phyloP scores from a whole-genome alignment of 53 echinoderm and acorn worm genomes.

The Apostichopus leukothele region DNA sequence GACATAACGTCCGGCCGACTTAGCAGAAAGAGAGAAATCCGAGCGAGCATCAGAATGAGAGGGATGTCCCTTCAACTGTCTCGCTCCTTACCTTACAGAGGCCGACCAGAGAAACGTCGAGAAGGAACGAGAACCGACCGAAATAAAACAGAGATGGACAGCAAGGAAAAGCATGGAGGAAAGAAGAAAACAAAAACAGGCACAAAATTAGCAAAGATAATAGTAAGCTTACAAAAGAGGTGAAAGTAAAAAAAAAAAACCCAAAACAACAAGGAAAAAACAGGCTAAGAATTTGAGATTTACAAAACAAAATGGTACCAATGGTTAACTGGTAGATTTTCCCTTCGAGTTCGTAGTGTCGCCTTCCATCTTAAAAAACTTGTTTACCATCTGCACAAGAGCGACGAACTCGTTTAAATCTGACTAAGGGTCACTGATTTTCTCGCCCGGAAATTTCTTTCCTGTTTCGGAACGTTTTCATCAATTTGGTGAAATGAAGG shows the following conservation, averaged over 20 bases:
- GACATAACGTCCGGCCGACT: background rate
- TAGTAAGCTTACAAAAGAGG: background rate
- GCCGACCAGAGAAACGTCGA: background rate
- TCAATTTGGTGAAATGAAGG: too few relatives aligned
- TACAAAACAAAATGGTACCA: too few relatives aligned
- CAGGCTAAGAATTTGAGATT: too few relatives aligned
- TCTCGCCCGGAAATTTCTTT: too few relatives aligned
- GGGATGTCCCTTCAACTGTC: slow-evolving; percentile 18
- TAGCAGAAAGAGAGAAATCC: background rate
- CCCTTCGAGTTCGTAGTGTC: too few relatives aligned
- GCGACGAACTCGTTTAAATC: too few relatives aligned
- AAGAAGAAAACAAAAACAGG: slow-evolving; percentile 26
- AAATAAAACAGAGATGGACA: slow-evolving; percentile 25
- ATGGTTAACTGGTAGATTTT: too few relatives aligned
- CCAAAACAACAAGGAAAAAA: too few relatives aligned
- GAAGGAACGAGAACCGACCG: slow-evolving; percentile 1
- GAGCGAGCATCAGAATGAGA: slow-evolving; percentile 19
- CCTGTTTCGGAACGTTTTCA: too few relatives aligned
- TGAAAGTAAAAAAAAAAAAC: background rate
- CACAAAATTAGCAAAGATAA: slow-evolving; percentile 36
- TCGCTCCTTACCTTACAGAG: slow-evolving; percentile 42
- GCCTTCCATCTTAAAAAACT: too few relatives aligned
- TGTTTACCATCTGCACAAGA: too few relatives aligned
- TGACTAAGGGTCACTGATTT: too few relatives aligned
- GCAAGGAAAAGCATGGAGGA: slow-evolving; percentile 32